A percentile compares a stretch with the other conserved stretches of the same genome.
Evolutionary conservation across 2,113 vertebrate species (phyloP).

Genomic region (Otocyon megalotis): DNA sequence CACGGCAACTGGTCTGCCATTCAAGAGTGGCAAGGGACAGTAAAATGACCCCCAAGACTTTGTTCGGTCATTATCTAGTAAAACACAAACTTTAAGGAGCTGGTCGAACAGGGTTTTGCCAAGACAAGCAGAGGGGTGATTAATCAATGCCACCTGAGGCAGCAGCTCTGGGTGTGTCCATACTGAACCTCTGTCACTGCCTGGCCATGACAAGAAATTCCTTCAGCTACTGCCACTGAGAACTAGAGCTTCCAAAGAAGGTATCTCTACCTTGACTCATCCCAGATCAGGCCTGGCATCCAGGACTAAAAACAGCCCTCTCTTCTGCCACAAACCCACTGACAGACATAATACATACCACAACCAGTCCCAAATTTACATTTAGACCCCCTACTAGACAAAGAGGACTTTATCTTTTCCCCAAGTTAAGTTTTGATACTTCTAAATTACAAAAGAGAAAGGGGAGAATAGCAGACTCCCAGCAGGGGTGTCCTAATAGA

Average conservation of each 20-base stretch:
- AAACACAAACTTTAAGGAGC: constrained; percentile 38
- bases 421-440: constrained; percentile 32
- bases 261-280: not conserved
- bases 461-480: not conserved
- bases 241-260: constrained; percentile 39
- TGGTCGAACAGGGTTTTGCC: constrained; percentile 75
- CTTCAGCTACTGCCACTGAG: constrained; percentile 38
- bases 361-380: constrained; percentile 37
- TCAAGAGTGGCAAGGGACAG: not conserved
- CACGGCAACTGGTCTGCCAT: not conserved
- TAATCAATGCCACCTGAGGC: constrained; percentile 71
- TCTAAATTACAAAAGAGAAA: constrained; percentile 42
- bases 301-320: constrained; percentile 15
- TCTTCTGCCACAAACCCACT: constrained; percentile 62
- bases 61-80: not conserved
- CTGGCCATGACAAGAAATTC: not conserved
- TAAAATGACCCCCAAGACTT: not conserved
- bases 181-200: not conserved
- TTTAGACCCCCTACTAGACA: constrained; percentile 32
- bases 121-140: constrained; percentile 76
- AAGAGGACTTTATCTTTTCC: constrained; percentile 67
- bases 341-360: not conserved
- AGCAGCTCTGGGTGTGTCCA: constrained; percentile 65
- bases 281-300: constrained; percentile 16
- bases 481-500: not conserved